phyloP scores from a whole-genome alignment of 2,113 vertebrate species.

The Mystacornis crossleyi region DNA sequence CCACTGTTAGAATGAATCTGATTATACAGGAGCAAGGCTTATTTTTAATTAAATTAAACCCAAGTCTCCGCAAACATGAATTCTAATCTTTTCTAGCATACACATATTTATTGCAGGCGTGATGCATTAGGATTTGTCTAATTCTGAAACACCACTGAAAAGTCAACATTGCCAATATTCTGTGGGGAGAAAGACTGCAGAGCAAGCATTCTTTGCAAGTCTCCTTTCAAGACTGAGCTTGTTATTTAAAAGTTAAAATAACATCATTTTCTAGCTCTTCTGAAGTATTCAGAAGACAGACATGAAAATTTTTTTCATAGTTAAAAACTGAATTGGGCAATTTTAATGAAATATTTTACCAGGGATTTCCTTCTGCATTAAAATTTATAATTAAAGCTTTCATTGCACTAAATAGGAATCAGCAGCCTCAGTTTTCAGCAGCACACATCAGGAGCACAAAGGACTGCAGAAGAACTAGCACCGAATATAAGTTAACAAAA shows the following conservation, averaged over 20 bases:
- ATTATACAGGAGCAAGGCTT: not conserved
- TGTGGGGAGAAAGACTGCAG: not conserved
- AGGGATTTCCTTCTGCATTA: not conserved
- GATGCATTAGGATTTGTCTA: not conserved
- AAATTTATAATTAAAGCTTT: not conserved
- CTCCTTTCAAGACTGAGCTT: not conserved
- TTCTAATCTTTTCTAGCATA: not conserved
- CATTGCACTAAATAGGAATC: not conserved
- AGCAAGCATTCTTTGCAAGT: not conserved
- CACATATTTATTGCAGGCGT: not conserved
- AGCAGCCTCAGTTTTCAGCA: not conserved
- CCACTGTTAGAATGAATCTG: not conserved
- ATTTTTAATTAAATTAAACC: not conserved
- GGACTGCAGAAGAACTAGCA: not conserved
- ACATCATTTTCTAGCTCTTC: not conserved
- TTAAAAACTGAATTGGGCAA: not conserved
- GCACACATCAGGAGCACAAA: not conserved
- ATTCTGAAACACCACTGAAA: not conserved
- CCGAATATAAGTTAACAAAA: fast-evolving
- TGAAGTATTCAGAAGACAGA: not conserved
- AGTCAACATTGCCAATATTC: not conserved
- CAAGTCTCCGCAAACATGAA: not conserved
- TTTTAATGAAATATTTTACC: not conserved
- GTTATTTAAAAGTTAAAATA: not conserved
- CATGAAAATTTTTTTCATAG: not conserved